phyloP scores from a whole-genome alignment of 1,140 invertebrate species.

The Bemisia tabaci region DNA sequence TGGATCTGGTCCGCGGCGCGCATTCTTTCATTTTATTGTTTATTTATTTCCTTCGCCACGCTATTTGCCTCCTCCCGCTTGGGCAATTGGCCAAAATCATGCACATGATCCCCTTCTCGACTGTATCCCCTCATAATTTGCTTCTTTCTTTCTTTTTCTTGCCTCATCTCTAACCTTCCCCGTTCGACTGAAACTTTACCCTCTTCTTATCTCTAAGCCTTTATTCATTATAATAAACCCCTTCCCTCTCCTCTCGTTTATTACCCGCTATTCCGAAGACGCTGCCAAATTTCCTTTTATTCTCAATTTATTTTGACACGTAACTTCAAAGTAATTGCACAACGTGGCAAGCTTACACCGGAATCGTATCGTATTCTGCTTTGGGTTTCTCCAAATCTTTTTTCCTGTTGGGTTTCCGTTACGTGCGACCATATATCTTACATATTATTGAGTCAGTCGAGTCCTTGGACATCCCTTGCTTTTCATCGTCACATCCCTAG shows the following conservation, averaged over 20 bases:
- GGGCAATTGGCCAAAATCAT: not conserved
- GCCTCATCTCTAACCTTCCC: not conserved
- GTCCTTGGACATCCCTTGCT: too few species aligned
- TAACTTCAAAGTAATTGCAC: not conserved
- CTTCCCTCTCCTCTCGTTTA: not conserved
- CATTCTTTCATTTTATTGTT: not conserved
- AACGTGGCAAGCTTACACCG: too few species aligned
- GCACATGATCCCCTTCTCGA: not conserved
- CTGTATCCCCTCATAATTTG: not conserved
- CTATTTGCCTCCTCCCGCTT: not conserved
- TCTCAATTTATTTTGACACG: not conserved
- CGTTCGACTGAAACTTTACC: not conserved
- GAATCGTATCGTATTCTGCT: too few species aligned
- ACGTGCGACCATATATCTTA: not conserved
- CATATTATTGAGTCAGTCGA: too few species aligned
- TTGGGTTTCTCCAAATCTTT: not conserved
- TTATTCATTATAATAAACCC: not conserved
- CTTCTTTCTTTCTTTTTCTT: not conserved
- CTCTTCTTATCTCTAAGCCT: not conserved
- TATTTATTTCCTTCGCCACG: not conserved
- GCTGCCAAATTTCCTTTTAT: too few species aligned
- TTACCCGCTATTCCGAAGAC: not conserved
- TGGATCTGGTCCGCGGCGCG: not conserved
- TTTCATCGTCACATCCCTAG: too few species aligned
- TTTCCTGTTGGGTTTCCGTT: not conserved